Conservation (phyloP, 2,113 vertebrate genomes). For the Gallinago paraguaiae region DNA sequence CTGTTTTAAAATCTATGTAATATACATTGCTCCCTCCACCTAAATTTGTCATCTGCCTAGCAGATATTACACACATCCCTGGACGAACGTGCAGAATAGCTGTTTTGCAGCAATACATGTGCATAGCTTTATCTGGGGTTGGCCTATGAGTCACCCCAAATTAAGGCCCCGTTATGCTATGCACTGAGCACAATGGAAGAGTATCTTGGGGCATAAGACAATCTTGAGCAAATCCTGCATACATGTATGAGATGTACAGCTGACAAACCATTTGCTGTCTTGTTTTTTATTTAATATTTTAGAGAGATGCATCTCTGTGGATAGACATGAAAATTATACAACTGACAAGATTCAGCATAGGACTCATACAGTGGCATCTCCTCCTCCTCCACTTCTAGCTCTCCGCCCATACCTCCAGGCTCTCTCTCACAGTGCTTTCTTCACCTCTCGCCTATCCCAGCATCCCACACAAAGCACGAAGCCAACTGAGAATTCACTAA, state of each 20-base stretch:
- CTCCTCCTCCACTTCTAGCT: background rate
- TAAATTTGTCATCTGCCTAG: background rate
- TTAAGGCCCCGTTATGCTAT: background rate
- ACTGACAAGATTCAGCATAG: background rate
- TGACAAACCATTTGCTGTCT: background rate
- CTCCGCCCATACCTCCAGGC: background rate
- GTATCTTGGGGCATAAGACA: background rate
- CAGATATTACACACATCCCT: background rate
- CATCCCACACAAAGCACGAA: background rate
- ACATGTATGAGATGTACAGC: background rate
- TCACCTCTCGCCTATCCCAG: background rate
- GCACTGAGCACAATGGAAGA: background rate
- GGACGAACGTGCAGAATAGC: background rate
- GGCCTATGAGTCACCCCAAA: background rate
- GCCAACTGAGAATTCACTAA: background rate
- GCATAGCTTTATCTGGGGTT: background rate
- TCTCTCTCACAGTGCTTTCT: background rate
- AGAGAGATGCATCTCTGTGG: background rate
- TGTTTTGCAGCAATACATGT: background rate
- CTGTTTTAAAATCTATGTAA: constrained; percentile 44
- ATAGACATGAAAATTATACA: background rate
- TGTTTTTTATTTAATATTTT: background rate
- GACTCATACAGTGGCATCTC: background rate
- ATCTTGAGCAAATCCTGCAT: background rate
- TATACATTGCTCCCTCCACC: background rate